phyloP scores from a whole-genome alignment of 2,113 vertebrate genomes.

The Alouatta palliata region DNA sequence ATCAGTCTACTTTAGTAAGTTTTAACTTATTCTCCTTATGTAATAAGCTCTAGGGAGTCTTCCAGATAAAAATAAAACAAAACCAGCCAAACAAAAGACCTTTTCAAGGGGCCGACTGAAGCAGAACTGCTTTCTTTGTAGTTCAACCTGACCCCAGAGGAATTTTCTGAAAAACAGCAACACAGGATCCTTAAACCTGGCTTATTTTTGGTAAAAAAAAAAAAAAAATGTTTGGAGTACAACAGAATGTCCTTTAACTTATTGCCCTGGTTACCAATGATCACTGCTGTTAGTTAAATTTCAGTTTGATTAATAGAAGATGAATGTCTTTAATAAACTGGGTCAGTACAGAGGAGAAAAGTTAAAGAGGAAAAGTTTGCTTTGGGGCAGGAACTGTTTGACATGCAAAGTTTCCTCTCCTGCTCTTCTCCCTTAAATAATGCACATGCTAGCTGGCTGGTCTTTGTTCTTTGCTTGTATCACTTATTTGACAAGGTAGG shows the following conservation, averaged over 20 bases:
- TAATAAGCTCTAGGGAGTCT: neutral
- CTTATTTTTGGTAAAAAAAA: neutral
- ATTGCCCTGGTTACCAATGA: neutral
- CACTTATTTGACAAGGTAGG: neutral
- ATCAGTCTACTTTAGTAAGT: neutral
- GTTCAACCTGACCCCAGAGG: neutral
- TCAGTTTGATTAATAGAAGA: neutral
- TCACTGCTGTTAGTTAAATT: neutral
- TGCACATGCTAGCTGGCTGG: accelerated
- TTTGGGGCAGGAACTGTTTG: neutral
- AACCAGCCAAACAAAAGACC: neutral
- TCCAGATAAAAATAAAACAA: neutral
- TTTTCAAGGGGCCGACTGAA: neutral
- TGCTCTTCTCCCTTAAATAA: neutral
- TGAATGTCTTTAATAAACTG: neutral
- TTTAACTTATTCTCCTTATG: neutral
- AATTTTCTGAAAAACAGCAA: neutral
- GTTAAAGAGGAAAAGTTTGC: neutral
- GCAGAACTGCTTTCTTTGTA: neutral
- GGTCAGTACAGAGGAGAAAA: neutral
- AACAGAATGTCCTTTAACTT: neutral
- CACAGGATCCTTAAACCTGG: neutral
- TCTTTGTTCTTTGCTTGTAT: neutral
- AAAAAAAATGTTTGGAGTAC: neutral
- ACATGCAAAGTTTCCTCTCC: neutral